Percentiles rank a stretch among this genome's conserved stretches.
These are phyloP conservation scores for Sphaeridia pumilis DNA, from an alignment of 2,888 invertebrate species.

Conservation along the genomic window DNA sequence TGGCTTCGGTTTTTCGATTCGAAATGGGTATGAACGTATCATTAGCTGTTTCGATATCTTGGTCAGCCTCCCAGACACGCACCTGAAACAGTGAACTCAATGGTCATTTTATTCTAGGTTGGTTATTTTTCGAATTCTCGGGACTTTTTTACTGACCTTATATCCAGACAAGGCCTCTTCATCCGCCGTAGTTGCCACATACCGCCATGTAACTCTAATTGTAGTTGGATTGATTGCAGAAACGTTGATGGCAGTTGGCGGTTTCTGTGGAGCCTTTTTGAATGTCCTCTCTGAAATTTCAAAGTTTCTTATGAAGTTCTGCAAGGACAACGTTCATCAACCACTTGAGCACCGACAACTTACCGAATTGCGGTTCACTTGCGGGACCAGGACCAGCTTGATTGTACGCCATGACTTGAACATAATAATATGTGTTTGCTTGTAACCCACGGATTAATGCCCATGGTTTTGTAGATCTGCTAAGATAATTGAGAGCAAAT, in stretches of 20 bases:
- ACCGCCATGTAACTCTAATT: constrained; percentile 81
- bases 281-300: constrained; percentile 60
- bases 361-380: constrained; percentile 70
- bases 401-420: constrained; percentile 93
- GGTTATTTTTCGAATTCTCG: no score
- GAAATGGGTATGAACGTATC: constrained; percentile 68
- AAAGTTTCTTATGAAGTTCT: no score
- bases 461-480: constrained; percentile 69
- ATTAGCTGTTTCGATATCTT: constrained; percentile 84
- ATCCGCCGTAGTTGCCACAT: constrained; percentile 74
- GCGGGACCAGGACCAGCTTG: constrained; percentile 92
- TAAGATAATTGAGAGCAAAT: constrained; percentile 63
- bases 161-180: constrained; percentile 92
- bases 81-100: constrained; percentile 46
- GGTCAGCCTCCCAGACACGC: constrained; percentile 86
- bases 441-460: constrained; percentile 85
- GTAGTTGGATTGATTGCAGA: constrained; percentile 73
- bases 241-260: constrained; percentile 82
- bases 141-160: no score
- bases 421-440: constrained; percentile 83
- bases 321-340: no score
- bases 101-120: no score
- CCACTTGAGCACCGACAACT: no score
- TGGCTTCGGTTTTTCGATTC: constrained; percentile 59
- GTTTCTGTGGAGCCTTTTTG: constrained; percentile 84